A percentile compares a stretch with the other conserved stretches of the same genome.
Evolutionary conservation across 1,140 invertebrate species (phyloP).

Genomic region (Ctenoplectra terminalis): DNA sequence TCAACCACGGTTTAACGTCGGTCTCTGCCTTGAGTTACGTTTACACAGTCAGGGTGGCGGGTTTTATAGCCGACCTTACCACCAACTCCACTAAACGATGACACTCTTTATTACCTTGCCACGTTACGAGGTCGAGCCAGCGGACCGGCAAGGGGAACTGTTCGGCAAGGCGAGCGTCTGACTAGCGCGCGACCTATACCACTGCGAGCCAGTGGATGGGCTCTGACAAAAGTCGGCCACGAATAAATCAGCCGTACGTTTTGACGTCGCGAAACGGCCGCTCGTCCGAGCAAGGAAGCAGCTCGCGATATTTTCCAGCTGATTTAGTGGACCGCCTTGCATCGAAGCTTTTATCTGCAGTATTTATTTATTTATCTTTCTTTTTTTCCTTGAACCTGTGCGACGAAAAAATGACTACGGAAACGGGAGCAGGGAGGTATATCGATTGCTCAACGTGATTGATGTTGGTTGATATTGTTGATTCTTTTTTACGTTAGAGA

Average conservation of each 20-base stretch:
- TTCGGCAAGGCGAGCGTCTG: slow-evolving; percentile 15
- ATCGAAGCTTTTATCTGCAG: neutral
- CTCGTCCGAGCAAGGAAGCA: neutral
- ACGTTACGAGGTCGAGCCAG: slow-evolving; percentile 1
- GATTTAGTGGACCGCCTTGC: neutral
- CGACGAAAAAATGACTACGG: neutral
- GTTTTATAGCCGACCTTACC: slow-evolving; percentile 64
- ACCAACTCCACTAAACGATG: slow-evolving; percentile 61
- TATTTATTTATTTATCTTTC: neutral
- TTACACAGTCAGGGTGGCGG: slow-evolving; percentile 55
- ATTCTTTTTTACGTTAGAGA: too few species aligned
- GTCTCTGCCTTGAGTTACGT: slow-evolving; percentile 56
- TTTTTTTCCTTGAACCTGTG: neutral
- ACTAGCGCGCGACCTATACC: slow-evolving; percentile 10
- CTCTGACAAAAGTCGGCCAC: slow-evolving; percentile 46
- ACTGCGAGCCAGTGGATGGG: slow-evolving; percentile 23
- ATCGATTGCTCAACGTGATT: neutral
- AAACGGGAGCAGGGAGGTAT: neutral
- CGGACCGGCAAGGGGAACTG: neutral
- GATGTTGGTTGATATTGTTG: neutral
- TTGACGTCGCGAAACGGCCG: slow-evolving; percentile 11
- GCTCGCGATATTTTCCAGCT: neutral
- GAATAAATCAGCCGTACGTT: slow-evolving; percentile 53
- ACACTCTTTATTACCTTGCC: slow-evolving; percentile 64
- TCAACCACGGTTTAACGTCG: slow-evolving; percentile 62